Evolutionary conservation across 1,140 invertebrate genomes (phyloP), one percentile per base, ranked within the genome.

Genomic region (Chelonus insularis): DNA sequence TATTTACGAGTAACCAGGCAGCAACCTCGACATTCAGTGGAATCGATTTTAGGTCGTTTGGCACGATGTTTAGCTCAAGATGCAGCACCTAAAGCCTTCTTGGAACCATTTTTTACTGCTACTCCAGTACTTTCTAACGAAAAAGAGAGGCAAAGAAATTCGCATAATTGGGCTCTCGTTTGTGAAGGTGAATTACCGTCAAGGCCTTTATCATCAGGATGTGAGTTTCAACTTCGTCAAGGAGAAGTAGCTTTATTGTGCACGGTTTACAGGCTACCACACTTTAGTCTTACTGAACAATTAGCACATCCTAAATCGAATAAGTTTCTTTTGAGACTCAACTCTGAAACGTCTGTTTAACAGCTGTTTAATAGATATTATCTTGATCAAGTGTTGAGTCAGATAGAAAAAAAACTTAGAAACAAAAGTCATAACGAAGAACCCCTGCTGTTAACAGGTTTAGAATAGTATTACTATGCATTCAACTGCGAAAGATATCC

Each of bases 271-370:
- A 86, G 87, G 65, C 75, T 99, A 66, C 96, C 97, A 0, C 93
- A 96, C 82, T 95, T 97, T 72, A 94, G 92, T 79, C 84, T 99
- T 2, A 91, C 91, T 0, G 95, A 99, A 78, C 94, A 99, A 82
- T 89, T 98, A 0, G 91, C 97, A 12, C 94, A 98, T 84, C 94
- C 94, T 0, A 95, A 96, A 76, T 93, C 89, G 63, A 97, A 98
- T 80, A 94, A 95, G 70, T 99, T 99, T 87, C 89, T 97, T 32
- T 80, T 98, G 47, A 85, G 94, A 72, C 81, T 98, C 1, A 98
- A 96, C 77, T 97, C 95, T 0, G 96, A 99, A 80, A 98, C 96
- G 6, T 97, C 95, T 39, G 96, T 98, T 75, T 98, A 89, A 67
- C 37, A 25, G 11, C 23, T 32, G 32, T 43, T 39, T 47, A 9